These are phyloP conservation scores for Apogon hyalosoma DNA, from an alignment of 2,797 vertebrate species.

Conservation along the genomic window DNA sequence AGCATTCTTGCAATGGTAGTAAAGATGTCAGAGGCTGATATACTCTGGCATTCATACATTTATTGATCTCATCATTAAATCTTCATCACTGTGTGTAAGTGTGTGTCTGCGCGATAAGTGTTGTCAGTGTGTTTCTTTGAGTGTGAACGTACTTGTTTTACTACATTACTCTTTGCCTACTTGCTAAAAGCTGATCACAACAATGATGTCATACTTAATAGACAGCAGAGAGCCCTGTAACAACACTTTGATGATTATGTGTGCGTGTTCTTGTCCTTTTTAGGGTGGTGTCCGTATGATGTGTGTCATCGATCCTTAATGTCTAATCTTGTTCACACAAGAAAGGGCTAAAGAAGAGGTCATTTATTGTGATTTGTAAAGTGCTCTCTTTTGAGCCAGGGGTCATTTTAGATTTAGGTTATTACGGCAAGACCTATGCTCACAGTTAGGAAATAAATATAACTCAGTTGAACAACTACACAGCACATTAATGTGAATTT, in stretches of 20 bases:
- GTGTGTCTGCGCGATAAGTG: slow-evolving; percentile 36
- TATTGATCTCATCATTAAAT: slow-evolving; percentile 88
- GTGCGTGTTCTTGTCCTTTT: slow-evolving; percentile 45
- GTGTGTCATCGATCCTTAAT: slow-evolving; percentile 26
- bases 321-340: slow-evolving; percentile 19
- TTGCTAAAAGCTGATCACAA: slow-evolving; percentile 79
- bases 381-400: slow-evolving; percentile 12
- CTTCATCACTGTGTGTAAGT: slow-evolving; percentile 77
- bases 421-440: slow-evolving; percentile 5
- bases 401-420: slow-evolving; percentile 17
- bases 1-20: slow-evolving; percentile 68
- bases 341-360: slow-evolving; percentile 15
- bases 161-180: slow-evolving; percentile 63
- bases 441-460: neutral
- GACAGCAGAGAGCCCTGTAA: slow-evolving; percentile 64
- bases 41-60: slow-evolving; percentile 85
- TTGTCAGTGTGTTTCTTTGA: slow-evolving; percentile 36
- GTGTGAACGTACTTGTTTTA: slow-evolving; percentile 59
- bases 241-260: slow-evolving; percentile 67
- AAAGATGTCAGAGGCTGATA: slow-evolving; percentile 82
- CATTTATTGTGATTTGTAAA: slow-evolving; percentile 32
- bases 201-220: slow-evolving; percentile 80
- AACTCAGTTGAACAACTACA: slow-evolving; percentile 12
- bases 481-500: slow-evolving; percentile 11
- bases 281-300: slow-evolving; percentile 10